phyloP scores from a whole-genome alignment of 30 jellyfish, hydroid and myxozoan genomes.

The Turritopsis rubra region DNA sequence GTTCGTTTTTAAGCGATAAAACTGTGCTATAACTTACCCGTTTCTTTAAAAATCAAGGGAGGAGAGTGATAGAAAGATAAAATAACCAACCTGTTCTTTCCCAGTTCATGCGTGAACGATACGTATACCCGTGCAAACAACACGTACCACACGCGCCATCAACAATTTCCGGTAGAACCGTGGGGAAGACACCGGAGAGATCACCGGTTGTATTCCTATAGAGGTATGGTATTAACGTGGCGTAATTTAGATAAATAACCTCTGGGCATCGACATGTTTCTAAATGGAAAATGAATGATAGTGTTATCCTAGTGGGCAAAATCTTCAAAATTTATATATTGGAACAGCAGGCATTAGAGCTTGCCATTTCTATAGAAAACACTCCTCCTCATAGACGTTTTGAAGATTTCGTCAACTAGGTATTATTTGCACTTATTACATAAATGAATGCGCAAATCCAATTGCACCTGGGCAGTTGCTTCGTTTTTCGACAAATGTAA shows the following conservation, averaged over 20 bases:
- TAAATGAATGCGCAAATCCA: too few species aligned
- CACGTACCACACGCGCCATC: slow-evolving; percentile 32
- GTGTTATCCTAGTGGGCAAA: too few species aligned
- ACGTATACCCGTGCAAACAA: background rate
- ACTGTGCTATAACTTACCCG: background rate
- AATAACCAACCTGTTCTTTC: background rate
- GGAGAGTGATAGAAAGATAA: too few species aligned
- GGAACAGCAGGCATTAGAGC: too few species aligned
- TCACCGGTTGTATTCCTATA: slow-evolving; percentile 22
- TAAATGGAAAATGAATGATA: background rate
- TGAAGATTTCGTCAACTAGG: too few species aligned
- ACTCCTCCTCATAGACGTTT: too few species aligned
- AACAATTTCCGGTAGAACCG: background rate
- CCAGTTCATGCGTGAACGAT: background rate
- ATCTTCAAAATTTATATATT: too few species aligned
- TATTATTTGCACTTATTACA: too few species aligned
- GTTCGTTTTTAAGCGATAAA: background rate
- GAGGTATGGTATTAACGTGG: slow-evolving; percentile 7
- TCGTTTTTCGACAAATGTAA: too few species aligned
- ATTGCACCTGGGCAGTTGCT: too few species aligned
- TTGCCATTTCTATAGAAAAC: too few species aligned
- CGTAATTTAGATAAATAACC: slow-evolving; percentile 4
- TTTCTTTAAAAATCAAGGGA: too few species aligned
- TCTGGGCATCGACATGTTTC: slow-evolving; percentile 48
- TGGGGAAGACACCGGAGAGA: slow-evolving; percentile 29